A percentile compares a stretch with the other conserved stretches of the same genome.
phyloP scores from a whole-genome alignment of 2,113 vertebrate genomes.

The Saguinus imperator region DNA sequence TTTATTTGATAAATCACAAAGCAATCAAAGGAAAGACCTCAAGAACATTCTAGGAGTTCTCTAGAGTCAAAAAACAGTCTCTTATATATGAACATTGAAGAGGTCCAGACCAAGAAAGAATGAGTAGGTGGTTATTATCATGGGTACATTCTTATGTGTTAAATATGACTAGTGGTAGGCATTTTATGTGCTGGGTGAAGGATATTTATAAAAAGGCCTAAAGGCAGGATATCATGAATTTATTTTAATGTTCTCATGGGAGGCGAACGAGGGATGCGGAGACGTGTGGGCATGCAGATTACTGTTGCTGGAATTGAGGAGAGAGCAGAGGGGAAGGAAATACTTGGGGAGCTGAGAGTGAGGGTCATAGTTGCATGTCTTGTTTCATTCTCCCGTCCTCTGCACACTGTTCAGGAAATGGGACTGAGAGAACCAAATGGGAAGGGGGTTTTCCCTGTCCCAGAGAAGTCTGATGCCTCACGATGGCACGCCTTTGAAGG shows the following conservation, averaged over 20 bases:
- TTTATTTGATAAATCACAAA: not conserved
- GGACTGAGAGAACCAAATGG: not conserved
- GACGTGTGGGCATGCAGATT: not conserved
- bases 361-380: not conserved
- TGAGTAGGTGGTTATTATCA: not conserved
- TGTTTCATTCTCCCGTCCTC: not conserved
- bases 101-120: not conserved
- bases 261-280: not conserved
- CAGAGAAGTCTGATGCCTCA: not conserved
- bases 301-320: not conserved
- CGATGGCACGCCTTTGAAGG: not conserved
- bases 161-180: not conserved
- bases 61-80: not conserved
- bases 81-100: not conserved
- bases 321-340: not conserved
- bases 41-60: not conserved
- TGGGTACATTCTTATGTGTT: not conserved
- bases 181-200: not conserved
- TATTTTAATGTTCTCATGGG: not conserved
- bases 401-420: not conserved
- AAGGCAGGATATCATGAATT: not conserved
- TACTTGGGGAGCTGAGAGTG: not conserved
- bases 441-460: fast-evolving
- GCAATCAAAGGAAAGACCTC: not conserved
- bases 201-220: not conserved